phyloP scores from a whole-genome alignment of 1,140 invertebrate genomes.

The Ganaspis sp. region DNA sequence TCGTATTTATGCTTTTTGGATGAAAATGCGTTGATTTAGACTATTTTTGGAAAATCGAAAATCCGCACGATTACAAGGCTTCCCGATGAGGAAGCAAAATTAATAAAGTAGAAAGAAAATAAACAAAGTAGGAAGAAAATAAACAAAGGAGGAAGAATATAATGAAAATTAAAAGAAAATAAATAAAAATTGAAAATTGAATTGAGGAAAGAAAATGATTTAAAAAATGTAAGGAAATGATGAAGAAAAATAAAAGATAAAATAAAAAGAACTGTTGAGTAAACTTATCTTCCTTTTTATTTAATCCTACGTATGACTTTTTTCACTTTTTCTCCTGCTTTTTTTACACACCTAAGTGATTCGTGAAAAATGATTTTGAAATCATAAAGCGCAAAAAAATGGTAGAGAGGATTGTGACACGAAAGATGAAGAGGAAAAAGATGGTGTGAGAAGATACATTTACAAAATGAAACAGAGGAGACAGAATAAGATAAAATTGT shows the following conservation, averaged over 20 bases:
- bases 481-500: background rate
- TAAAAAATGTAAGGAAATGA: too few relatives aligned
- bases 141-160: too few relatives aligned
- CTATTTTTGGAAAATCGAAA: too few relatives aligned
- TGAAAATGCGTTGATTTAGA: too few relatives aligned
- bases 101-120: too few relatives aligned
- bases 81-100: too few relatives aligned
- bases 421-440: background rate
- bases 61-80: too few relatives aligned
- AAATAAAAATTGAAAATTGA: too few relatives aligned
- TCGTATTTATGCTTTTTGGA: too few relatives aligned
- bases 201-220: too few relatives aligned
- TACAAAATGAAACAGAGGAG: conserved; percentile 7
- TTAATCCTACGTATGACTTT: background rate
- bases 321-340: background rate
- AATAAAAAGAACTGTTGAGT: background rate
- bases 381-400: conserved; percentile 1
- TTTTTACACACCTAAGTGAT: conserved; percentile 1
- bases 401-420: background rate
- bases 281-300: background rate
- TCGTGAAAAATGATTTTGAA: conserved; percentile 10
- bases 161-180: too few relatives aligned
- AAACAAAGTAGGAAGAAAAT: too few relatives aligned
- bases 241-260: background rate
- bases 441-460: background rate